Evolutionary conservation across 2,113 vertebrate genomes (phyloP), one percentile per base, ranked within the genome.

Genomic region (Bagarius yarrelli): DNA sequence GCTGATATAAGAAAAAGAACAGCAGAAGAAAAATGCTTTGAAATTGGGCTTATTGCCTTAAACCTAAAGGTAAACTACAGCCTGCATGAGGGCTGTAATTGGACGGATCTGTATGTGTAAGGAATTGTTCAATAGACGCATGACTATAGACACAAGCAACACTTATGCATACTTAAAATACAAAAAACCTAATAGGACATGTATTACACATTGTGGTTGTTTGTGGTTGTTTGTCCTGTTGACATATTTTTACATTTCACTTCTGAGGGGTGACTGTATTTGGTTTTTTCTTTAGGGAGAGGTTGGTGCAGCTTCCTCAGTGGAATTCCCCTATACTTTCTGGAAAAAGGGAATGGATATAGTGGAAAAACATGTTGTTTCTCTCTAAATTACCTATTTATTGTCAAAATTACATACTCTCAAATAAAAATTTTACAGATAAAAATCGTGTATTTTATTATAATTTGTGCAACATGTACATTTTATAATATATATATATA

Each of bases 31-130:
- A 86, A 81, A 63, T 79, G 69, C 64, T 88, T 89, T 88, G 83
- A 90, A 84, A 79, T 86, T 80, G 85, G 85, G 11, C 79, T 91
- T 73, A 87, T 85, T 63, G 87, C 86, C 81, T 63, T 85, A 76
- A 91, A 87, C 74, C 86, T 83, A 59, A 89, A 91, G 78, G 72
- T 87, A 80, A 63, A 55, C n/a, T 8, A 12, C 16, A 80, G 34
- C 34, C 56, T 47, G n/a, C 16, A 30, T 44, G 11, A 47, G 25
- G 40, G 19, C 19, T 1, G 15, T 77, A 63, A 30, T 61, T 27
- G 3, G 25, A 63, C 59, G 27, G 11, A 30, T 27, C 50, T 76
- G 73, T 19, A 19, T 71, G 69, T 71, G 50, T 52, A 30, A 52
- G 16, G 16, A 8, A 52, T 30, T 47, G 40, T 5, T 69, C 12